Evolutionary conservation across 2,113 vertebrate species (phyloP).

Genomic region (Rhinichthys klamathensis): DNA sequence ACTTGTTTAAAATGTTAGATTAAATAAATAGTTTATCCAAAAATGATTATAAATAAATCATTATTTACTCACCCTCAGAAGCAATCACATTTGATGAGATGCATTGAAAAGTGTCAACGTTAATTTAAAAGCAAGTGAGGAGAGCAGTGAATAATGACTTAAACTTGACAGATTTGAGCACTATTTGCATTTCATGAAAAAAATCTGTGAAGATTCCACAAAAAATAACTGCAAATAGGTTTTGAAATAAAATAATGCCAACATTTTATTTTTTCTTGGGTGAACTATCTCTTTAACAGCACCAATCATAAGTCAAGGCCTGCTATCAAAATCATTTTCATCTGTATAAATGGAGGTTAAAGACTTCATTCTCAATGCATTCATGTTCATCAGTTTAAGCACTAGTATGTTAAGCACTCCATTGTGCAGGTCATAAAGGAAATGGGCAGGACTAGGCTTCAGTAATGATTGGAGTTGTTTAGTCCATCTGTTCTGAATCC

Average conservation of each 20-base stretch:
- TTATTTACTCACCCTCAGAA: neutral
- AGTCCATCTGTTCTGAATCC: constrained; percentile 41
- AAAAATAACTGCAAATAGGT: neutral
- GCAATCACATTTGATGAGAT: constrained; percentile 1
- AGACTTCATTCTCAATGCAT: constrained; percentile 13
- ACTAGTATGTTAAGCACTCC: constrained; percentile 11
- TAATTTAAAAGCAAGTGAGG: neutral
- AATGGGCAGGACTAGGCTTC: constrained; percentile 14
- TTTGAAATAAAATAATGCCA: neutral
- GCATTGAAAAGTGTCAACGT: neutral
- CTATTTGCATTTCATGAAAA: neutral
- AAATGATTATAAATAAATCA: neutral
- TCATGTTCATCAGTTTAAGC: constrained; percentile 33
- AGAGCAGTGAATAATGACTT: neutral
- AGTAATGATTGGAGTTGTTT: constrained; percentile 37
- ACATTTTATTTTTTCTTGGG: neutral
- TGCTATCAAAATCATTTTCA: constrained; percentile 10
- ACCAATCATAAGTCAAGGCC: neutral
- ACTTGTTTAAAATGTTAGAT: neutral
- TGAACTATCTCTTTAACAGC: neutral
- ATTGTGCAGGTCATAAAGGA: constrained; percentile 24
- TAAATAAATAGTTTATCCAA: constrained; percentile 6
- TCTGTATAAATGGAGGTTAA: constrained; percentile 30
- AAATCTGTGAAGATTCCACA: neutral
- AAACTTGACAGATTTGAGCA: neutral